phyloP scores from a whole-genome alignment of 2,888 invertebrate species.

The Maniola hyperantus region DNA sequence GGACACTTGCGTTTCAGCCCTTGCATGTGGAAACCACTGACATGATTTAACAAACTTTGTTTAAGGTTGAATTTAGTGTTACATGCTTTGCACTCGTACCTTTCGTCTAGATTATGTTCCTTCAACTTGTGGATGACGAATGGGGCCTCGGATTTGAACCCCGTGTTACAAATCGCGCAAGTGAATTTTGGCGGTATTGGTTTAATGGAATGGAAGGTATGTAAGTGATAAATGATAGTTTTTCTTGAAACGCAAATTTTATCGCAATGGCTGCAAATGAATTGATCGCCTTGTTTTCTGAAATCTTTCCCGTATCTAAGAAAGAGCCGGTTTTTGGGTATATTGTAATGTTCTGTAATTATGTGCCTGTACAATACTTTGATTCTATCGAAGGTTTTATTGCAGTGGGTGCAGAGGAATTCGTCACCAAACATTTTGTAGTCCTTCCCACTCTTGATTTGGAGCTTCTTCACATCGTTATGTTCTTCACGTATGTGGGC shows the following conservation, averaged over 20 bases:
- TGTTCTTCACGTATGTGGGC: background rate
- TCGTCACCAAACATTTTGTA: too few species aligned
- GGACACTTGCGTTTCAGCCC: slow-evolving; percentile 59
- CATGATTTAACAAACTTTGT: slow-evolving; percentile 57
- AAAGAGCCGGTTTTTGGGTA: too few species aligned
- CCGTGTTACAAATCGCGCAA: background rate
- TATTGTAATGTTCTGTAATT: too few species aligned
- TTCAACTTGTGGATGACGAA: slow-evolving; percentile 44
- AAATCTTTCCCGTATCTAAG: too few species aligned
- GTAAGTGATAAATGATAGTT: too few species aligned
- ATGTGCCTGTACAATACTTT: too few species aligned
- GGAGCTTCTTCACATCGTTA: background rate
- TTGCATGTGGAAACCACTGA: slow-evolving; percentile 66
- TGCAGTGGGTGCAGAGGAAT: too few species aligned
- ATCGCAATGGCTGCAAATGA: too few species aligned
- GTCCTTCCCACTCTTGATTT: background rate
- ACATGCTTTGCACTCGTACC: slow-evolving; percentile 67
- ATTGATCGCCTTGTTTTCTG: too few species aligned
- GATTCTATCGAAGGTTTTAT: too few species aligned
- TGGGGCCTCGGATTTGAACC: background rate
- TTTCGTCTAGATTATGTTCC: slow-evolving; percentile 61
- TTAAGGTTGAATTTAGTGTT: slow-evolving; percentile 61
- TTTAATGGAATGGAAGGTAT: too few species aligned
- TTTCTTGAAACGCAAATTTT: slow-evolving; percentile 35
- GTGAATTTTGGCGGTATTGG: background rate